Evolutionary conservation across 2,113 vertebrate genomes (phyloP), one percentile per base, ranked within the genome.

Genomic region (Corynorhinus townsendii): DNA sequence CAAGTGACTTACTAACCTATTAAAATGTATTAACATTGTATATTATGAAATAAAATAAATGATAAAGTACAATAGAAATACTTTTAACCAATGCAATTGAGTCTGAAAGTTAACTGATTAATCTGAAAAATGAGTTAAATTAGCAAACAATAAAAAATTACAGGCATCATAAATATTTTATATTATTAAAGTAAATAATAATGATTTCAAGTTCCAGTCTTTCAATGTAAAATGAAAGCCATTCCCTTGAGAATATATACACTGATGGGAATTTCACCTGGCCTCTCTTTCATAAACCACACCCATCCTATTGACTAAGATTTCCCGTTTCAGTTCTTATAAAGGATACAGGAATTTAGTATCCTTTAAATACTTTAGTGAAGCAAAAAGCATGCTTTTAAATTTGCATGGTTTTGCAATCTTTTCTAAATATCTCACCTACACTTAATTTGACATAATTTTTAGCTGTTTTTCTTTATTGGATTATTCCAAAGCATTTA

Each of bases 41-140:
- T 88, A 68, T 19, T 80, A 40, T 91, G 35, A 89, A 96, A 62
- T 47, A 87, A 91, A 87, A 69, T 64, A 88, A 79, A 40, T 47
- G 19, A 80, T 56, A 22, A 79, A 72, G 66, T 66, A 72, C 24
- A 79, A 28, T 40, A 76, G 69, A 82, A 62, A 91, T 79, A 73
- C 16, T 84, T 91, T 49, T 40, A 62, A 45, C 64, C 26, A 56
- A n/a, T n/a, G 17, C 30, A 24, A 40, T n/a, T 91, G 35, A 84
- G 62, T 69, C 12, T 71, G 16, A 12, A 62, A 52, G n/a, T 71
- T 72, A 83, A 83, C 28, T 81, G 33, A 94, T 54, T 71, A 81
- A 75, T 12, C 15, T 8, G 26, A 76, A 83, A 94, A 2, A 3
- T 79, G 30, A 76, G 71, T 49, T 75, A 49, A 81, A 47, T 26